phyloP scores from a whole-genome alignment of 1,140 invertebrate genomes.

The Ylistrum balloti region DNA sequence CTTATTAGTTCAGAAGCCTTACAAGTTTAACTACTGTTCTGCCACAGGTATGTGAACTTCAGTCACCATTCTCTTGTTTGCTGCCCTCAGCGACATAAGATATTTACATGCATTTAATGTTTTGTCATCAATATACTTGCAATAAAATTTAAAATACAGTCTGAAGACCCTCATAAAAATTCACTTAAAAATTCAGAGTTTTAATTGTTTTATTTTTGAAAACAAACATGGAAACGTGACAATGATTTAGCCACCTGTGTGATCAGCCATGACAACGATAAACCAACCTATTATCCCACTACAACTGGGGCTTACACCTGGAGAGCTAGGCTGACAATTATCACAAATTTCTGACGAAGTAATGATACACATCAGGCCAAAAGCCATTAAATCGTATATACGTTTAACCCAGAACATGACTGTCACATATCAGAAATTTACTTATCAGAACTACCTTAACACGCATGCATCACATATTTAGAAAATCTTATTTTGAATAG shows the following conservation, averaged over 20 bases:
- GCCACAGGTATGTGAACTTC: no score
- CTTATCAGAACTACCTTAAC: no score
- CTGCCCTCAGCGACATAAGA: no score
- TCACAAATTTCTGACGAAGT: background rate
- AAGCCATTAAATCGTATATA: background rate
- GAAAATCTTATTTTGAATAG: no score
- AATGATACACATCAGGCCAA: background rate
- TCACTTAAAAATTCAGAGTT: slow-evolving; percentile 9
- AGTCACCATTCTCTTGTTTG: no score
- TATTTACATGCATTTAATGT: background rate
- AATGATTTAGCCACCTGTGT: slow-evolving; percentile 13
- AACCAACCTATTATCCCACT: background rate
- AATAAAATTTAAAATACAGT: background rate
- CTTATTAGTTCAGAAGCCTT: no score
- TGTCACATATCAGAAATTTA: no score
- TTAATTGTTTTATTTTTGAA: background rate
- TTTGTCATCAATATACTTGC: background rate
- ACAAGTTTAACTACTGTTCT: no score
- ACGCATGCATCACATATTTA: no score
- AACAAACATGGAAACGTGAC: background rate
- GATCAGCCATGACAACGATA: slow-evolving; percentile 10
- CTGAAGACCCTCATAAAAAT: background rate
- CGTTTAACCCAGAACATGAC: no score
- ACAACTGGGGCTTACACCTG: slow-evolving; percentile 23
- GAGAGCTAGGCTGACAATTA: background rate